phyloP scores from a whole-genome alignment of 2,797 vertebrate species.

The Malacoraja senta region DNA sequence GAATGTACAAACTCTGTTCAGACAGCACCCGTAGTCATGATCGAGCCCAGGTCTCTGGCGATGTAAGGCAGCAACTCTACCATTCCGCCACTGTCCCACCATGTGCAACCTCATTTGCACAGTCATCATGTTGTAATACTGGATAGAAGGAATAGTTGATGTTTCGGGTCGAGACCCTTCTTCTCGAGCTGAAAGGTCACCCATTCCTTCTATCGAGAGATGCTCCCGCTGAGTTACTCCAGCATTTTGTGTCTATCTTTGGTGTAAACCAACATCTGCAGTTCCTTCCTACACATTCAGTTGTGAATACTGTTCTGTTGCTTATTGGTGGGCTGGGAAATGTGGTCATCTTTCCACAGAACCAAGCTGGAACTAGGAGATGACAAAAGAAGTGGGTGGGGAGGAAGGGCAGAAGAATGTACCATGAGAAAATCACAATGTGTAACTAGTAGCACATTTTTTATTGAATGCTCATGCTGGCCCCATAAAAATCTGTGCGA shows the following conservation, averaged over 20 bases:
- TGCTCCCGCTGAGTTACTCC: no score
- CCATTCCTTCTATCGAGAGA: no score
- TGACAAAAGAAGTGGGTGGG: background rate
- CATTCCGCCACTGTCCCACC: no score
- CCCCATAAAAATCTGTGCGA: background rate
- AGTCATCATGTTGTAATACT: background rate
- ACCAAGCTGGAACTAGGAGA: background rate
- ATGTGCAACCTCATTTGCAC: background rate
- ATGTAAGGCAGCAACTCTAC: no score
- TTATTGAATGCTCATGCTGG: background rate
- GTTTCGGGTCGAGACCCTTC: no score
- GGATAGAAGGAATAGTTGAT: no score
- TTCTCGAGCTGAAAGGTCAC: no score
- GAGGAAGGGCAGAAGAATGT: background rate
- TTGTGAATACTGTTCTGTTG: background rate
- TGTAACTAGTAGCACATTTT: background rate
- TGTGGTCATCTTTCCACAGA: background rate
- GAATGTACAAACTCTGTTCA: no score
- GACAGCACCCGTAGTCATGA: no score
- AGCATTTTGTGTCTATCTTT: no score
- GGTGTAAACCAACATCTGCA: no score
- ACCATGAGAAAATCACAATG: background rate
- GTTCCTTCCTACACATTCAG: background rate
- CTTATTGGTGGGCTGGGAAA: background rate
- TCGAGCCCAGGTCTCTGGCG: no score